Evolutionary conservation across 2,113 vertebrate genomes (phyloP).

Genomic region (Columba livia): DNA sequence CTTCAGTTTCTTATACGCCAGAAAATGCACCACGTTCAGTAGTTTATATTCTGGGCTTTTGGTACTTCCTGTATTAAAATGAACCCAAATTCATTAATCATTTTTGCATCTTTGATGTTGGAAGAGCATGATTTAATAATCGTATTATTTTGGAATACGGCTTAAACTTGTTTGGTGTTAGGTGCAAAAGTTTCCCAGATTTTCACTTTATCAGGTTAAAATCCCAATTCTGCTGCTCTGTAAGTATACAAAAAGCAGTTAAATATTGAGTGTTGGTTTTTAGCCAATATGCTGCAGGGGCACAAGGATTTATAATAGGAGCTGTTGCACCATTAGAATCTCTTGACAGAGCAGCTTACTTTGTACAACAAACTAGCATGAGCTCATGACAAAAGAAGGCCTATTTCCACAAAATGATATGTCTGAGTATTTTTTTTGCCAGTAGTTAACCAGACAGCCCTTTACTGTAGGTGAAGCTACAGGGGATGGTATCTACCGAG

Average conservation of each 20-base stretch:
- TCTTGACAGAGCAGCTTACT: neutral
- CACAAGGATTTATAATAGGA: neutral
- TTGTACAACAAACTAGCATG: neutral
- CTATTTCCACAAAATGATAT: neutral
- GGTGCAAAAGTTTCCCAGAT: neutral
- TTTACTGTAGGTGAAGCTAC: neutral
- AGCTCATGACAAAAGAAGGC: neutral
- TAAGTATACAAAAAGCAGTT: neutral
- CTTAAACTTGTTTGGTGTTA: neutral
- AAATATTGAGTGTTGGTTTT: neutral
- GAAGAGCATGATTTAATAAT: neutral
- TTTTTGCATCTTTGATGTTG: neutral
- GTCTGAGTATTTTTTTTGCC: neutral
- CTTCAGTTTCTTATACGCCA: neutral
- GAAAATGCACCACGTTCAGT: neutral
- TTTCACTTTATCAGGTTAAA: neutral
- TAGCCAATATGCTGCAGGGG: neutral
- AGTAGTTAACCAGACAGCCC: neutral
- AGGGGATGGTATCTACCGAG: neutral
- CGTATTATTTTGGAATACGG: neutral
- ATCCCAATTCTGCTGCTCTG: neutral
- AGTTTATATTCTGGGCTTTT: neutral
- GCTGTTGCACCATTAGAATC: neutral
- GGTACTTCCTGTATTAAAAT: neutral
- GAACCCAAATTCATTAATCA: neutral